phyloP scores from a whole-genome alignment of 2,797 vertebrate genomes.

The Hemibagrus guttatus region DNA sequence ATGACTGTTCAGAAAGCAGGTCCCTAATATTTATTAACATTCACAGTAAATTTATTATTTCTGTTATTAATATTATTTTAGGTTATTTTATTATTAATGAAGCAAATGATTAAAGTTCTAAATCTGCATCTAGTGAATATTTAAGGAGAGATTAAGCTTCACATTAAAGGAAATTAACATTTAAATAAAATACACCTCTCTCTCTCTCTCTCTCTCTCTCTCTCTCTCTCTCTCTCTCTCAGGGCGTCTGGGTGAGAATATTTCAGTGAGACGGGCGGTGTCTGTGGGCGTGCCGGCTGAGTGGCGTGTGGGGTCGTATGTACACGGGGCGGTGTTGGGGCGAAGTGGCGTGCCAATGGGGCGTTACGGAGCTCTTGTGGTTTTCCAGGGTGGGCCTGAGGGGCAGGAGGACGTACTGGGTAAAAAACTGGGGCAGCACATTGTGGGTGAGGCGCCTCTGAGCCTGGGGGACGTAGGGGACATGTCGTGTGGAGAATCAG shows the following conservation, averaged over 20 bases:
- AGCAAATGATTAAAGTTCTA: neutral
- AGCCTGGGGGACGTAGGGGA: conserved; percentile 85
- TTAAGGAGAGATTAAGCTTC: neutral
- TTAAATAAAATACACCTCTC: neutral
- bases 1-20: neutral
- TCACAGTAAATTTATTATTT: neutral
- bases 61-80: too few relatives aligned
- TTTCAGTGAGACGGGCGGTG: conserved; percentile 81
- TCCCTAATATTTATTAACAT: neutral
- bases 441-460: conserved; percentile 86
- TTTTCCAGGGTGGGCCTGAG: conserved; percentile 76
- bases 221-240: neutral
- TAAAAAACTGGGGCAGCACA: conserved; percentile 84
- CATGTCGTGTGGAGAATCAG: conserved; percentile 77
- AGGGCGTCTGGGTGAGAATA: conserved; percentile 91
- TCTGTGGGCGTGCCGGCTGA: conserved; percentile 77
- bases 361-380: conserved; percentile 84
- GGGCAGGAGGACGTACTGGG: conserved; percentile 74
- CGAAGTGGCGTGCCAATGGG: conserved; percentile 78
- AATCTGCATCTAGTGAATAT: too few relatives aligned
- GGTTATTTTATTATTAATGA: neutral
- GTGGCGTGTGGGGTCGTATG: conserved; percentile 83
- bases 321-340: conserved; percentile 73
- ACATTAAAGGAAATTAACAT: neutral
- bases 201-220: too few relatives aligned